Evolutionary conservation across 2,113 vertebrate species (phyloP).

Genomic region (Hippocampus mohnikei): DNA sequence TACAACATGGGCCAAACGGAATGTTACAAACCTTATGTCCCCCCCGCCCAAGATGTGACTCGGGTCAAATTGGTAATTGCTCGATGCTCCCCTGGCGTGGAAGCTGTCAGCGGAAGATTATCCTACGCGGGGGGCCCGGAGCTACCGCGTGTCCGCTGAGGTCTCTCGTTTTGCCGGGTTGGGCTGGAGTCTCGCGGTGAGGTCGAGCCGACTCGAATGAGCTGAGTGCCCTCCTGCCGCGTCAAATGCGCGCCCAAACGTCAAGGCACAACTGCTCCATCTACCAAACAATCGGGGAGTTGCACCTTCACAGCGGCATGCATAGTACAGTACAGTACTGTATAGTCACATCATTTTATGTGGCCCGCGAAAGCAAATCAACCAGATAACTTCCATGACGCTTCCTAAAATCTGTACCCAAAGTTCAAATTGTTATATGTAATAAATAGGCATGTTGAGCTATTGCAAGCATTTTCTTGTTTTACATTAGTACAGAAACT

Average conservation of each 20-base stretch:
- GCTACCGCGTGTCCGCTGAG: slow-evolving; percentile 17
- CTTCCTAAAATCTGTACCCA: too few species aligned
- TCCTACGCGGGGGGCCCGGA: neutral
- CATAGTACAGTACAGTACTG: too few species aligned
- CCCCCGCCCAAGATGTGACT: neutral
- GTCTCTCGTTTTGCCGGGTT: slow-evolving; percentile 29
- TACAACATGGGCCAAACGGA: slow-evolving; percentile 15
- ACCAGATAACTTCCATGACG: too few species aligned
- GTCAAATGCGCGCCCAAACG: slow-evolving; percentile 65
- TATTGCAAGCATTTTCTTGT: too few species aligned
- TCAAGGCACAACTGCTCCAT: slow-evolving; percentile 33
- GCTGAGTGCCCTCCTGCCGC: neutral
- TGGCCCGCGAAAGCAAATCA: too few species aligned
- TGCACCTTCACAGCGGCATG: slow-evolving; percentile 12
- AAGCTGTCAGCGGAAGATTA: neutral
- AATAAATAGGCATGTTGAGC: too few species aligned
- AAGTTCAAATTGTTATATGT: too few species aligned
- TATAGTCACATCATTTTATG: too few species aligned
- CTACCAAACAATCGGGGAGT: slow-evolving; percentile 28
- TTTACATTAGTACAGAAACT: too few species aligned
- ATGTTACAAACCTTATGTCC: slow-evolving; percentile 35
- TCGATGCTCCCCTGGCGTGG: neutral
- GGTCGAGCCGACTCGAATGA: slow-evolving; percentile 11
- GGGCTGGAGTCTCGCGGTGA: slow-evolving; percentile 30
- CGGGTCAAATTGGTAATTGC: neutral